Evolutionary conservation across 2,888 invertebrate species (phyloP).

Genomic region (Eupithecia vulgata): DNA sequence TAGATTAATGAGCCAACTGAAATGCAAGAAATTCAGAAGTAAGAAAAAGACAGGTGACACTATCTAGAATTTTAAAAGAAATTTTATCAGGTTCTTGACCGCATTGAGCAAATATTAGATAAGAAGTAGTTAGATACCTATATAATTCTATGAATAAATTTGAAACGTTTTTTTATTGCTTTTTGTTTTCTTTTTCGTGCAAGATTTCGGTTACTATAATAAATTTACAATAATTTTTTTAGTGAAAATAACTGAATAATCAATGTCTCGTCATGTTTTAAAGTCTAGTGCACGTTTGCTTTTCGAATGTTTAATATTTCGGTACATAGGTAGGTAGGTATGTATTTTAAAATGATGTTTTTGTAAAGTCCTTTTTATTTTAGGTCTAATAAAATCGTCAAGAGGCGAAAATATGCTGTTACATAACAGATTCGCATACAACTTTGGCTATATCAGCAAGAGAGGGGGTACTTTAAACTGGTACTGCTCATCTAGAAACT

Average conservation of each 20-base stretch:
- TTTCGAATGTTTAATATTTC: background rate
- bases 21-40: background rate
- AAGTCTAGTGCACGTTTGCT: background rate
- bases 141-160: background rate
- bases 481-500: slow-evolving; percentile 64
- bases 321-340: background rate
- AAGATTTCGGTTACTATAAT: background rate
- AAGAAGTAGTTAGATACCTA: background rate
- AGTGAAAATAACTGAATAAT: background rate
- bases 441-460: slow-evolving; percentile 53
- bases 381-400: slow-evolving; percentile 50
- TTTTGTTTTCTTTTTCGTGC: background rate
- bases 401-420: slow-evolving; percentile 58
- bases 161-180: background rate
- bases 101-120: background rate
- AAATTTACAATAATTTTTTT: background rate
- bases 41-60: background rate
- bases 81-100: background rate
- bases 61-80: no score
- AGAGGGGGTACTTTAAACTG: slow-evolving; percentile 54
- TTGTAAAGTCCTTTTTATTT: slow-evolving; percentile 10
- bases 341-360: background rate
- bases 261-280: background rate
- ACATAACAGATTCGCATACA: slow-evolving; percentile 54
- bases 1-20: background rate